Evolutionary conservation across 2,113 vertebrate genomes (phyloP).

Genomic region (Zosterops borbonicus): DNA sequence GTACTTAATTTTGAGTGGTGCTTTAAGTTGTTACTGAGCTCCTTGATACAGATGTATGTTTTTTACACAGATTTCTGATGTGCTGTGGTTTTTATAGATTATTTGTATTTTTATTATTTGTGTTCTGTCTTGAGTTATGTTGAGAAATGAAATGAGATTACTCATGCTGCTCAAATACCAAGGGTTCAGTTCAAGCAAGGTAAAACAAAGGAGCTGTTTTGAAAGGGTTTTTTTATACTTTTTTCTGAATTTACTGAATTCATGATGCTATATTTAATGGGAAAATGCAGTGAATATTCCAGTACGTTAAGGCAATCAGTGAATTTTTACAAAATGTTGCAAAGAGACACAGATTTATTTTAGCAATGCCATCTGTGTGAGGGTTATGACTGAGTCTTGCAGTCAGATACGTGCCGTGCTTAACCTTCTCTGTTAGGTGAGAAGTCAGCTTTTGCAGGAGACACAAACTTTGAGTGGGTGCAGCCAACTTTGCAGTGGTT

Average conservation of each 20-base stretch:
- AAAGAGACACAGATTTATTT: neutral
- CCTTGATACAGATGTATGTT: neutral
- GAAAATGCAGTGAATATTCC: conserved; percentile 15
- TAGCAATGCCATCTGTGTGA: neutral
- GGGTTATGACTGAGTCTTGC: neutral
- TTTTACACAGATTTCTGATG: conserved; percentile 49
- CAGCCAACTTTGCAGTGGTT: neutral
- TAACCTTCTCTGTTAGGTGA: neutral
- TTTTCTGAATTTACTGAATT: neutral
- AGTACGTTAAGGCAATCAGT: neutral
- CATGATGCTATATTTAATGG: neutral
- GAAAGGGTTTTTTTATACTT: neutral
- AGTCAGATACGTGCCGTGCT: rapidly evolving
- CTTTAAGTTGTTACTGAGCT: conserved; percentile 57
- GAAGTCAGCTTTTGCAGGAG: neutral
- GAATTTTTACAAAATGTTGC: neutral
- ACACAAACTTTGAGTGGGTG: neutral
- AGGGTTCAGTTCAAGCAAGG: neutral
- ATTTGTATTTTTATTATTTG: conserved; percentile 13
- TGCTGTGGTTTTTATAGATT: conserved; percentile 52
- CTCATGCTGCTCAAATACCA: conserved; percentile 1
- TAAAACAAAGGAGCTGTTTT: conserved; percentile 4
- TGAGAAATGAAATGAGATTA: neutral
- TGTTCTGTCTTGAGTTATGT: neutral
- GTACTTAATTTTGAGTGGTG: conserved; percentile 63